Percentiles rank a stretch among this genome's conserved stretches.
phyloP scores from a whole-genome alignment of 2,888 invertebrate genomes.

The Cataglyphis rosenhaueri region DNA sequence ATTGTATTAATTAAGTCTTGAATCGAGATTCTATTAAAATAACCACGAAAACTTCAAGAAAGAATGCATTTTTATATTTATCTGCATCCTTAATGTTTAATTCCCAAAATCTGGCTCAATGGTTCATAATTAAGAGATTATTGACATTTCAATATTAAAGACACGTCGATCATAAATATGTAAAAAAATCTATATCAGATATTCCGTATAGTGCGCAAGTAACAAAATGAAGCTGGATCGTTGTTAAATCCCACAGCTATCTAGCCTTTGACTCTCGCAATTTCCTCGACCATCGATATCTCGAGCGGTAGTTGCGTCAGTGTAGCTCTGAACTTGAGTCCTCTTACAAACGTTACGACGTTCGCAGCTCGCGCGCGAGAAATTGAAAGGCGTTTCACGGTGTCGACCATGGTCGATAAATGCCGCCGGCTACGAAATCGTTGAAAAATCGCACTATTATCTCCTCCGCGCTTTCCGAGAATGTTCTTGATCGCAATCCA shows the following conservation, averaged over 20 bases:
- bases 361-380: slow-evolving; percentile 31
- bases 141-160: slow-evolving; percentile 7
- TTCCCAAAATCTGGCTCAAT: background rate
- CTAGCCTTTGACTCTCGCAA: slow-evolving; percentile 72
- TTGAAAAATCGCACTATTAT: slow-evolving; percentile 48
- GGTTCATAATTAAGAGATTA: slow-evolving; percentile 4
- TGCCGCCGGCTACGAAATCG: slow-evolving; percentile 32
- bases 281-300: slow-evolving; percentile 73
- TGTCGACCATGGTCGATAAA: slow-evolving; percentile 44
- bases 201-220: background rate
- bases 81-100: background rate
- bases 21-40: background rate
- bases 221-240: slow-evolving; percentile 51
- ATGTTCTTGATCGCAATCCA: slow-evolving; percentile 35
- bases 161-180: background rate
- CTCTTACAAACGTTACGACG: slow-evolving; percentile 13
- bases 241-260: slow-evolving; percentile 65
- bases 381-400: slow-evolving; percentile 50
- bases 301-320: slow-evolving; percentile 63
- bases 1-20: background rate
- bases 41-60: background rate
- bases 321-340: slow-evolving; percentile 65
- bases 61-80: background rate
- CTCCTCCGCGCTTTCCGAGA: slow-evolving; percentile 27
- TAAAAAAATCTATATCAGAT: background rate